phyloP scores from a whole-genome alignment of 2,888 invertebrate species.

The Andrena haemorrhoa region DNA sequence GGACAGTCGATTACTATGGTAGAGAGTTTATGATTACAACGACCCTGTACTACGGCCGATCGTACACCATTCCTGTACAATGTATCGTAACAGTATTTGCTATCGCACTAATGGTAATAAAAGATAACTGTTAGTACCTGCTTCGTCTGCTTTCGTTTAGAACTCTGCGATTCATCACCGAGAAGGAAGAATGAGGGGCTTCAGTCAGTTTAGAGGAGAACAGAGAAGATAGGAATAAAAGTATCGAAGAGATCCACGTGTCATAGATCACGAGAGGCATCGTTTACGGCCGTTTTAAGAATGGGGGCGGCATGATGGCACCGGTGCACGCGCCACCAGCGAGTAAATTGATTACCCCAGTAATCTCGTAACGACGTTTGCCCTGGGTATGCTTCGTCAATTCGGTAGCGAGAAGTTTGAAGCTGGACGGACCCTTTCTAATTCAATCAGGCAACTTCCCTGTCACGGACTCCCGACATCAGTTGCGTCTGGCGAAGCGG shows the following conservation, averaged over 20 bases:
- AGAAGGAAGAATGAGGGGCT: neutral
- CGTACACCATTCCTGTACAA: slow-evolving; percentile 82
- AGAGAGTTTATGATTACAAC: slow-evolving; percentile 64
- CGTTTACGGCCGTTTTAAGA: neutral
- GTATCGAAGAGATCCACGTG: neutral
- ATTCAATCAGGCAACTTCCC: slow-evolving; percentile 77
- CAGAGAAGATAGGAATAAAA: neutral
- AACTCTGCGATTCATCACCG: too few relatives aligned
- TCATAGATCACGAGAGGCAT: neutral
- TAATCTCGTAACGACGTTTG: slow-evolving; percentile 75
- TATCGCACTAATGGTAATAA: slow-evolving; percentile 81
- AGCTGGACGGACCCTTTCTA: slow-evolving; percentile 75
- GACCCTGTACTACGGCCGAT: slow-evolving; percentile 74
- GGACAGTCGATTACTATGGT: slow-evolving; percentile 52
- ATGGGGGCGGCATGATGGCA: neutral
- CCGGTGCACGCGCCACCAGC: slow-evolving; percentile 10
- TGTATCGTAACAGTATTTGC: slow-evolving; percentile 83
- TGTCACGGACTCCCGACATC: slow-evolving; percentile 59
- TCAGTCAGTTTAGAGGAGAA: neutral
- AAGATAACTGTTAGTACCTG: slow-evolving; percentile 78
- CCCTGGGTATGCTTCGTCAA: slow-evolving; percentile 71
- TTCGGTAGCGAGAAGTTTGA: slow-evolving; percentile 73
- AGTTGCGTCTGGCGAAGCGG: slow-evolving; percentile 44
- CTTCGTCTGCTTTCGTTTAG: slow-evolving; percentile 10
- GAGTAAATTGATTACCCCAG: slow-evolving; percentile 70